Conservation (phyloP, 2,888 invertebrate species). For the Chaetogeoica ovagalla region DNA sequence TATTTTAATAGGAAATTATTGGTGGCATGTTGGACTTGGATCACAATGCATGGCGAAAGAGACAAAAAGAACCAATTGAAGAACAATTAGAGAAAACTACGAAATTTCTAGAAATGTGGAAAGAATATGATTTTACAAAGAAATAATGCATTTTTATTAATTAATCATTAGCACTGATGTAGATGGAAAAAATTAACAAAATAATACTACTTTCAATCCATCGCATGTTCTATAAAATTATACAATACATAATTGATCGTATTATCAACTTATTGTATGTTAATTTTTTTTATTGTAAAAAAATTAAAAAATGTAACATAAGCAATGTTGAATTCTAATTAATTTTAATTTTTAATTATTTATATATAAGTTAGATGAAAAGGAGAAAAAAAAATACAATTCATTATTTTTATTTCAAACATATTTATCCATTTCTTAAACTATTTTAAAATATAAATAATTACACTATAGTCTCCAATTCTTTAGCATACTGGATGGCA, state of each 20-base stretch:
- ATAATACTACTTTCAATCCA: neutral
- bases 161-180: too few relatives aligned
- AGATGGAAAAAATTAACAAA: too few relatives aligned
- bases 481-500: constrained; percentile 94
- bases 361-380: neutral
- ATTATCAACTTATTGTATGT: neutral
- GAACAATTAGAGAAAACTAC: constrained; percentile 76
- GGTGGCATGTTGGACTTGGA: constrained; percentile 93
- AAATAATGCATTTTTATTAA: constrained; percentile 56
- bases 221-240: too few relatives aligned
- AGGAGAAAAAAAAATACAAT: constrained; percentile 11
- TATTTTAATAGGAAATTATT: constrained; percentile 75
- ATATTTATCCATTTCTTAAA: constrained; percentile 4
- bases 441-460: neutral
- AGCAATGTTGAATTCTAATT: neutral
- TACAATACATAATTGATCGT: too few relatives aligned
- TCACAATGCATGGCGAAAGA: constrained; percentile 82
- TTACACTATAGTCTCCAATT: constrained; percentile 99
- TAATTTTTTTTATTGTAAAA: neutral
- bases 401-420: constrained; percentile 2
- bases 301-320: neutral
- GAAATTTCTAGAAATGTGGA: constrained; percentile 73
- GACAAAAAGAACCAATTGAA: constrained; percentile 73
- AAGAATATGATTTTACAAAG: constrained; percentile 66
- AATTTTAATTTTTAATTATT: constrained; percentile 19